Evolutionary conservation across 2,888 invertebrate genomes (phyloP).

Genomic region (Polymixis lichenea): DNA sequence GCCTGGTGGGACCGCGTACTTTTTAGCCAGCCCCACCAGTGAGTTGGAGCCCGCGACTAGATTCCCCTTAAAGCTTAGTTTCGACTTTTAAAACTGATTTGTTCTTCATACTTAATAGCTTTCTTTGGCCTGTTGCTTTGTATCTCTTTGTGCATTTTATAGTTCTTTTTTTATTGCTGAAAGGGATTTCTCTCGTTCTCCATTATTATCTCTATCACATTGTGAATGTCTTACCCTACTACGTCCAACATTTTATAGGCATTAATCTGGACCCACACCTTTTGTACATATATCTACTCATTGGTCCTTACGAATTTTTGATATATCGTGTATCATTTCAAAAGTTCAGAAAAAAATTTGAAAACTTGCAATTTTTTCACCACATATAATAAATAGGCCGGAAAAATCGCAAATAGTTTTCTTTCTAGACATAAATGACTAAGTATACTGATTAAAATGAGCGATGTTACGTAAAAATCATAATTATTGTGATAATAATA

Average conservation of each 20-base stretch:
- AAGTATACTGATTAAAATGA: not conserved
- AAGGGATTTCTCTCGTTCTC: not conserved
- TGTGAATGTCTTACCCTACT: not conserved
- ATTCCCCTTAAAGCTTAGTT: conserved; percentile 5
- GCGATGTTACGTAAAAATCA: conserved; percentile 6
- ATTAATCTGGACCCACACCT: not conserved
- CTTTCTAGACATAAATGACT: not conserved
- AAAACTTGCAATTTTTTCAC: not conserved
- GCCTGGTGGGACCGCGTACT: too few species aligned
- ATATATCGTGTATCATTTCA: not conserved
- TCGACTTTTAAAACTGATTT: not conserved
- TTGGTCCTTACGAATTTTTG: not conserved
- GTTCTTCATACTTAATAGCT: not conserved
- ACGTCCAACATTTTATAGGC: too few species aligned
- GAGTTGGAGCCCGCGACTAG: too few species aligned
- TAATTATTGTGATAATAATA: conserved; percentile 33
- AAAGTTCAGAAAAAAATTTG: not conserved
- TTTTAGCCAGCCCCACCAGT: too few species aligned
- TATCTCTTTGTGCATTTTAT: not conserved
- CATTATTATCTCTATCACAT: not conserved
- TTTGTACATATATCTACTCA: not conserved
- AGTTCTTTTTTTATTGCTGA: not conserved
- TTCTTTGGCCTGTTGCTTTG: not conserved
- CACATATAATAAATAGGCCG: not conserved
- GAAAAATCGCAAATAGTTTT: not conserved